Conservation (phyloP, 2,888 invertebrate genomes). For the Mimachlamys varia region DNA sequence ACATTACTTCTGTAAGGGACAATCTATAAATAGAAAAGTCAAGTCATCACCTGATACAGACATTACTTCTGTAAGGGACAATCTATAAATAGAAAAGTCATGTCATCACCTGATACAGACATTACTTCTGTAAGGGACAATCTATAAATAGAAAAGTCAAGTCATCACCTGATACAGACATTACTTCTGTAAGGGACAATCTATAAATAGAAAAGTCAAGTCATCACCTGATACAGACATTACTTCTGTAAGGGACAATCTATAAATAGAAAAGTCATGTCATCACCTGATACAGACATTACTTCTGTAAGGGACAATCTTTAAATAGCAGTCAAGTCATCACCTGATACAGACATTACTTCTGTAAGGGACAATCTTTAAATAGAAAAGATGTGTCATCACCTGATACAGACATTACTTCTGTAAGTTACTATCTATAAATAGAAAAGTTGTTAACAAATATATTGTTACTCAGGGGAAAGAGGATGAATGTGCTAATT, state of each 20-base stretch:
- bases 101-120: background rate
- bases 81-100: too few species aligned
- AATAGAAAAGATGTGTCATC: background rate
- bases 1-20: slow-evolving; percentile 1
- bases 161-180: background rate
- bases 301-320: background rate
- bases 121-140: background rate
- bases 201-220: too few species aligned
- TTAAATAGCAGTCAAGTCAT: too few species aligned
- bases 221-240: background rate
- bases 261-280: too few species aligned
- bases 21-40: too few species aligned
- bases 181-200: background rate
- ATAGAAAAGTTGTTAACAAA: too few species aligned
- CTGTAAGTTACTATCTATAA: background rate
- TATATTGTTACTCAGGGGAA: too few species aligned
- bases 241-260: background rate
- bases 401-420: background rate
- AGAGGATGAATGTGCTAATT: too few species aligned
- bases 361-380: background rate
- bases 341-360: background rate
- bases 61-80: background rate
- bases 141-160: too few species aligned
- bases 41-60: background rate
- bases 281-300: background rate